phyloP scores from a whole-genome alignment of 2,888 invertebrate genomes.

The Leuctra nigra region DNA sequence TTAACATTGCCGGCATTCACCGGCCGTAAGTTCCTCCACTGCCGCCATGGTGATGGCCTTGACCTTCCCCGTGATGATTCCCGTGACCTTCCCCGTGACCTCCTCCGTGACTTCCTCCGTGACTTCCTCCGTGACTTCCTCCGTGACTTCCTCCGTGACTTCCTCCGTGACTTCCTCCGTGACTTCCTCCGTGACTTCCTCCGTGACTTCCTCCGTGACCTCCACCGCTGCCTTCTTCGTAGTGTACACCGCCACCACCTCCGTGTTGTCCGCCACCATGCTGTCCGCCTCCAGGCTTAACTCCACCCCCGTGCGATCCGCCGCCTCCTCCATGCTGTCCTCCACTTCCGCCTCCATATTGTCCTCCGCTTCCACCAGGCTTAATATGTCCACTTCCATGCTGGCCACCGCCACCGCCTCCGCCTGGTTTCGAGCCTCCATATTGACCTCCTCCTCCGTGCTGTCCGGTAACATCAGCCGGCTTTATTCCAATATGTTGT shows the following conservation, averaged over 20 bases:
- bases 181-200: neutral
- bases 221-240: neutral
- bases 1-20: neutral
- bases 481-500: neutral
- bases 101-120: neutral
- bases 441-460: neutral
- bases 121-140: neutral
- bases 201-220: neutral
- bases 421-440: neutral
- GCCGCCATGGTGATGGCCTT: neutral
- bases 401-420: neutral
- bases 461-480: neutral
- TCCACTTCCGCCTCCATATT: neutral
- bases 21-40: neutral
- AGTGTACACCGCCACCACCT: neutral
- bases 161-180: neutral
- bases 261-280: neutral
- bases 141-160: neutral
- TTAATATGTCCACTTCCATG: neutral
- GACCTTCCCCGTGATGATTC: neutral
- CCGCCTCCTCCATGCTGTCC: neutral
- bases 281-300: neutral
- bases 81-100: neutral
- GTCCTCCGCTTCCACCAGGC: too few relatives aligned
- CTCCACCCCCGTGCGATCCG: neutral